phyloP scores from a whole-genome alignment of 2,888 invertebrate species.

The Ephialtes manifestator region DNA sequence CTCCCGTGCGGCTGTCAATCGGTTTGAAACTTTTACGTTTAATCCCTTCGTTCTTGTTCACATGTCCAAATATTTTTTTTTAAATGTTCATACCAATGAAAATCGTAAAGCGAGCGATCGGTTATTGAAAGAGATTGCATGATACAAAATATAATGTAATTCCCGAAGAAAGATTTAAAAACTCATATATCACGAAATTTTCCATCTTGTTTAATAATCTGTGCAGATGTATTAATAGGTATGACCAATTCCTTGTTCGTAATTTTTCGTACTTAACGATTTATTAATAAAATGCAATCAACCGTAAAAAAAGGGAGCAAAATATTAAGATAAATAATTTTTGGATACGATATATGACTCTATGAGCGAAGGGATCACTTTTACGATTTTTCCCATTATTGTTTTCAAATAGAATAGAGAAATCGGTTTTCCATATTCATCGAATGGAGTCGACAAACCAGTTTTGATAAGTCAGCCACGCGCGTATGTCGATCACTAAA shows the following conservation, averaged over 20 bases:
- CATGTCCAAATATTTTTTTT: background rate
- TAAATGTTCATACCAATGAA: background rate
- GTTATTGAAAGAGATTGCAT: too few species aligned
- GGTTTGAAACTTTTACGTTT: conserved; percentile 21
- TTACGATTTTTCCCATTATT: conserved; percentile 1
- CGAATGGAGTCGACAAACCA: conserved; percentile 47
- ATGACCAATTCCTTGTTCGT: too few species aligned
- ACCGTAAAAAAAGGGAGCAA: background rate
- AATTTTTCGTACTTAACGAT: too few species aligned
- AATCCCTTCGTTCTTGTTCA: background rate
- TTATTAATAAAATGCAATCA: too few species aligned
- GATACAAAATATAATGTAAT: too few species aligned
- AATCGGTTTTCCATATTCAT: background rate
- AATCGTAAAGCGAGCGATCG: too few species aligned
- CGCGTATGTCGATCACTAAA: conserved; percentile 70
- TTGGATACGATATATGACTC: background rate
- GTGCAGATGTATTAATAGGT: too few species aligned
- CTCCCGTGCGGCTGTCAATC: conserved; percentile 48
- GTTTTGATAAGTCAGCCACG: conserved; percentile 61
- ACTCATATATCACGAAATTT: too few species aligned
- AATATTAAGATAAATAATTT: background rate
- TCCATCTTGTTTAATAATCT: too few species aligned
- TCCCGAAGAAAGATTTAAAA: too few species aligned
- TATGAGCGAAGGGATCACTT: background rate
- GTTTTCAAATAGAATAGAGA: background rate